Evolutionary conservation across 2,797 vertebrate species (phyloP), one percentile per base, ranked within the genome.

Genomic region (Brachyrhaphis roseni): DNA sequence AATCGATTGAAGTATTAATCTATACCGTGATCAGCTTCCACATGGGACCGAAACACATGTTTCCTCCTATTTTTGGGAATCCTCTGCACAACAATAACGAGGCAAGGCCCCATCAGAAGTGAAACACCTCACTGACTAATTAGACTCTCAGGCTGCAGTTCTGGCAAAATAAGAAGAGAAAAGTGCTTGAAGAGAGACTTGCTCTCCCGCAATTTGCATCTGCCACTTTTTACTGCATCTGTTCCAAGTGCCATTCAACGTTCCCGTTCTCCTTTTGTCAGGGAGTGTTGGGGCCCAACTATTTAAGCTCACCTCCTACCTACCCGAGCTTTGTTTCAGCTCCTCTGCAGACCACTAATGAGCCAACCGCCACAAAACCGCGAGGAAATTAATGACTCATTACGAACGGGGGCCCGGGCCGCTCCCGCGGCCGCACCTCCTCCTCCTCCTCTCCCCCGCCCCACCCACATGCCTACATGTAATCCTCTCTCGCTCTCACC

Each of bases 271-370:
- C 91, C 93, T 90, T 95, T 95, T 96, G 93, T 95, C 94, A 89
- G 95, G 94, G 93, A 94, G 95, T 95, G 93, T 96, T 95, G 96
- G 96, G 95, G 94, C 94, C 95, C 94, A 96, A 96, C 97, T 97
- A 97, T 97, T 98, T 98, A 98, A 97, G 96, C 96, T 97, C 97
- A 97, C 97, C 97, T 98, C 97, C 97, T 98, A 98, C 97, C 97
- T 97, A 96, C 96, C 96, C 95, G 86, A 88, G 95, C 96, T 97
- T 98, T 98, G 96, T 98, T 96, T 96, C 89, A 92, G 90, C 94
- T 94, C 96, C 97, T 97, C 97, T 97, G 96, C 97, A 97, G 95
- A 94, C 96, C 96, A 95, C 96, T 99, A 99, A 99, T 98, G 97
- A 98, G 97, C 97, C 97, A 96, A 97, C 97, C 96, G 86, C 96